Conservation (phyloP, 1,140 invertebrate species). For the Leptinotarsa defecta region DNA sequence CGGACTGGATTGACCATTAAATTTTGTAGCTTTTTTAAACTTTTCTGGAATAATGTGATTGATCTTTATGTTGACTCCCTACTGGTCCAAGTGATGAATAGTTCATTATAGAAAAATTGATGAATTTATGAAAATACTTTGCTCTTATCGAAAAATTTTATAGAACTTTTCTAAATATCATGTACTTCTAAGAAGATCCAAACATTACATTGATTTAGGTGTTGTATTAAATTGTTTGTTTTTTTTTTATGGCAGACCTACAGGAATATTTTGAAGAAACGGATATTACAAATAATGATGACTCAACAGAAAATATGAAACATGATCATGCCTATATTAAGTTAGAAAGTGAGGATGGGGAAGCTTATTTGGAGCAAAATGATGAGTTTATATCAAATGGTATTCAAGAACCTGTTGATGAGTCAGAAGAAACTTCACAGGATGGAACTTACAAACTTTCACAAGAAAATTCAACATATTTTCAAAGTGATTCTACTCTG, state of each 20-base stretch:
- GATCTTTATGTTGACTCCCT: too few relatives aligned
- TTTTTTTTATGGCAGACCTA: not conserved
- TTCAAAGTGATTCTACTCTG: not conserved
- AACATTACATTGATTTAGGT: too few relatives aligned
- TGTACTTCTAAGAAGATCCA: too few relatives aligned
- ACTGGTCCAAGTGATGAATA: too few relatives aligned
- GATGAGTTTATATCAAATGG: not conserved
- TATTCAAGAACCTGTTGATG: not conserved
- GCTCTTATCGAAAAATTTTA: too few relatives aligned
- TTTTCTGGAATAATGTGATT: too few relatives aligned
- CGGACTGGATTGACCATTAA: too few relatives aligned
- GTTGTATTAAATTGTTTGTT: too few relatives aligned
- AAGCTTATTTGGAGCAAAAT: not conserved
- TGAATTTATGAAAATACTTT: too few relatives aligned
- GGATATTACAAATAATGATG: not conserved
- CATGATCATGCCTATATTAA: slow-evolving; percentile 20
- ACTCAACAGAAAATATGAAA: slow-evolving; percentile 7
- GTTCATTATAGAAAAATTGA: too few relatives aligned
- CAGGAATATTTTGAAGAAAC: not conserved
- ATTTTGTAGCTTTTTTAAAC: too few relatives aligned
- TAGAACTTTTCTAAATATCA: too few relatives aligned
- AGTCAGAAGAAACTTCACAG: not conserved
- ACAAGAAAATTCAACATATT: not conserved
- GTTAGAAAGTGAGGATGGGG: not conserved
- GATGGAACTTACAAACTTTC: not conserved